These are phyloP conservation scores for Mus spicilegus DNA, from an alignment of 2,113 vertebrate genomes.

Conservation along the genomic window DNA sequence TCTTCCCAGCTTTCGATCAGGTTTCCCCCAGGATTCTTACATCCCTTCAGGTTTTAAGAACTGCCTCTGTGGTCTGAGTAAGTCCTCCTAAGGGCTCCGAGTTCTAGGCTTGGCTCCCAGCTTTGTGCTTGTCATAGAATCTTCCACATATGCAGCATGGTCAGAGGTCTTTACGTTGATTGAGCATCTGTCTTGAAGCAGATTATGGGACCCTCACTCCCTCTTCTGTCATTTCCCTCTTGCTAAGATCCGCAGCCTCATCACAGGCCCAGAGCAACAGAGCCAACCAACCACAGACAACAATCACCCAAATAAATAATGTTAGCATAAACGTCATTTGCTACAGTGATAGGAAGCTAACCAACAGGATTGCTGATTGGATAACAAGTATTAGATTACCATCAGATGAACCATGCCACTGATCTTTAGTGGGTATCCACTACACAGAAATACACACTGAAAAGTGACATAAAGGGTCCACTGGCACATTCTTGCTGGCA, in stretches of 20 bases:
- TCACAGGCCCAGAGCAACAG: background rate
- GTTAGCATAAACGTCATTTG: background rate
- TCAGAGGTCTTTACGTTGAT: background rate
- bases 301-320: background rate
- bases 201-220: too few species aligned
- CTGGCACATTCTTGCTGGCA: background rate
- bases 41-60: background rate
- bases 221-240: background rate
- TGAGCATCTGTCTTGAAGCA: background rate
- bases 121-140: too few species aligned
- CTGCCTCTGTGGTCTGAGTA: background rate
- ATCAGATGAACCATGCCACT: background rate
- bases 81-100: background rate
- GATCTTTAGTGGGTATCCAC: background rate
- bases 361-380: background rate
- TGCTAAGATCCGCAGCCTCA: too few species aligned
- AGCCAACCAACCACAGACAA: background rate
- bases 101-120: background rate
- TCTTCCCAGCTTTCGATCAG: background rate
- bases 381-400: background rate
- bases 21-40: background rate
- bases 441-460: constrained; percentile 23
- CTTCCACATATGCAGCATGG: background rate
- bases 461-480: background rate
- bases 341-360: background rate